Base-by-base conservation (phyloP, 1,140 invertebrate genomes). In the Chymomyza costata region DNA sequence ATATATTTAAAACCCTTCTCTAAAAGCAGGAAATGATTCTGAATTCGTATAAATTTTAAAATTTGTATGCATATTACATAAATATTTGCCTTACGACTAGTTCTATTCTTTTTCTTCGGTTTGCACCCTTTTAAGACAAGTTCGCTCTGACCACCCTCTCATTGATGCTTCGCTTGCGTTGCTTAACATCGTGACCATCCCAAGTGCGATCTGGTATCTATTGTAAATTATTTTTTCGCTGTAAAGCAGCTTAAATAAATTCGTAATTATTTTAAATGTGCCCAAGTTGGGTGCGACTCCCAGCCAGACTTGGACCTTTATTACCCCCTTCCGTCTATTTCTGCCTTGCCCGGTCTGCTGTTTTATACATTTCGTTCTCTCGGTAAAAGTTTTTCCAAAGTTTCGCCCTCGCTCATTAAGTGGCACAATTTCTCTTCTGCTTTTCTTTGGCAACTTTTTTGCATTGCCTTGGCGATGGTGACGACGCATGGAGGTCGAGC, bases 231-330 rank as follows among this genome's bases (percentile, higher is more conserved):
- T 69, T 76, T 74, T 46, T 32, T 34, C 50, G 53, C 64, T 63
- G 62, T 80, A 78, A 68, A 78, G 67, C 55, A 78, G 73, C 73
- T 78, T 78, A 78, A 78, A 78, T 78, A 78, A 78, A 78, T 73
- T 78, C 55, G 74, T 78, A 80, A 78, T 78, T 78, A 78, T 78
- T 78, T 78, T 78, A 78, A 80, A 78, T 60, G 73, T 57, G 49
- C 70, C 70, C 57, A 46, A 32, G 55, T 40, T 50, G 51, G 47
- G 3, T 67, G 57, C 66, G 41, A 48, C 71, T 38, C 21, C 15
- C 18, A 6, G 15, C 13, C 25, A n/a, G n/a, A n/a, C n/a, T n/a
- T n/a, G n/a, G n/a, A n/a, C n/a, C n/a, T n/a, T n/a, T n/a, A n/a
- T n/a, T 43, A 13, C 16, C 46, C 17, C 21, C 41, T 8, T 8